A percentile compares a stretch with the other conserved stretches of the same genome.
phyloP scores from a whole-genome alignment of 2,797 vertebrate genomes.

The Neosilurus hyrtlii region DNA sequence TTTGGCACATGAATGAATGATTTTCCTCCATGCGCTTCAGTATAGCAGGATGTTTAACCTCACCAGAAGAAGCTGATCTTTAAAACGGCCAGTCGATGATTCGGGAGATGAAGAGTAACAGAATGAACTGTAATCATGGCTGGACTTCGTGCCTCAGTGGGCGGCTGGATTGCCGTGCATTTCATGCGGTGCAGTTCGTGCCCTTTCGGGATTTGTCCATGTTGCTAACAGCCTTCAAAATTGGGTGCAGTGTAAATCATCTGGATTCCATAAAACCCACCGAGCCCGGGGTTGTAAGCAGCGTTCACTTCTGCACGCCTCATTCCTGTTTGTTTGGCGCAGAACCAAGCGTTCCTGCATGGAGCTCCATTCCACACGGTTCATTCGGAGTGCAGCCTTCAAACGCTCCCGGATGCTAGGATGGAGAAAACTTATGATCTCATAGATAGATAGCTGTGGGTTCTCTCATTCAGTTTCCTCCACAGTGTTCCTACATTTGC shows the following conservation, averaged over 20 bases:
- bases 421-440: background rate
- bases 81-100: background rate
- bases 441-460: background rate
- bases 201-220: background rate
- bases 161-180: background rate
- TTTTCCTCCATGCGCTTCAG: background rate
- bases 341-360: conserved; percentile 17
- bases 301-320: background rate
- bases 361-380: conserved; percentile 1
- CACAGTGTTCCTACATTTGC: background rate
- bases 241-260: background rate
- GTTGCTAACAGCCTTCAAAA: background rate
- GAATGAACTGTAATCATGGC: conserved; percentile 7
- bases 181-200: background rate
- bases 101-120: background rate
- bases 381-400: background rate
- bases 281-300: background rate
- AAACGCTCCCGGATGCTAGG: background rate
- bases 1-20: too few relatives aligned
- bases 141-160: background rate
- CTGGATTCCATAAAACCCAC: conserved; percentile 14
- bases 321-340: conserved; percentile 13
- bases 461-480: background rate
- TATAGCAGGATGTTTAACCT: background rate
- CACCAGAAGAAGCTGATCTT: background rate